Percentiles rank a stretch among this genome's conserved stretches.
These are phyloP conservation scores for Meghimatium bilineatum DNA, from an alignment of 2,888 invertebrate genomes.

Conservation along the genomic window DNA sequence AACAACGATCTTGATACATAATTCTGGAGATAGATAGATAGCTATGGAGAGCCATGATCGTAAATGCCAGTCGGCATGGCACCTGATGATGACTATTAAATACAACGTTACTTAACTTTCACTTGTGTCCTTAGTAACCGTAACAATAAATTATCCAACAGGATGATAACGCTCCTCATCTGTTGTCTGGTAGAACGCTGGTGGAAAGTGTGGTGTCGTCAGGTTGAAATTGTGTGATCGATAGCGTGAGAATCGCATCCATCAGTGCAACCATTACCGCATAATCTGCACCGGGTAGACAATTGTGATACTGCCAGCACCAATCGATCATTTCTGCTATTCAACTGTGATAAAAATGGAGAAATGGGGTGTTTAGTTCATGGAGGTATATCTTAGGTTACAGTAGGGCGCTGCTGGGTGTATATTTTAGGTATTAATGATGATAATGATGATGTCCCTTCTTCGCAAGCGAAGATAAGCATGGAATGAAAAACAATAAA, in stretches of 20 bases:
- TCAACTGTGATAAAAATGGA: neutral
- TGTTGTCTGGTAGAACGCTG: too few species aligned
- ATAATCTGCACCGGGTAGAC: conserved; percentile 23
- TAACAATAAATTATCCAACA: neutral
- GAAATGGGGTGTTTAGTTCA: neutral
- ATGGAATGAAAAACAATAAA: too few species aligned
- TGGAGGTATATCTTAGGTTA: too few species aligned
- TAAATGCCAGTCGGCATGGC: too few species aligned
- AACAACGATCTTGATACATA: too few species aligned
- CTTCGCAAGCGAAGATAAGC: too few species aligned
- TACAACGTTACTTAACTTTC: neutral
- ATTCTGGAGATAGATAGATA: too few species aligned
- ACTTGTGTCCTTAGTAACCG: neutral
- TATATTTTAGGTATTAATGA: too few species aligned
- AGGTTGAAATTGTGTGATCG: conserved; percentile 14
- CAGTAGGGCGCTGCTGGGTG: neutral
- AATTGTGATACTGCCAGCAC: conserved; percentile 11
- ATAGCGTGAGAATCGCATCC: conserved; percentile 16
- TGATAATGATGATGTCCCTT: too few species aligned
- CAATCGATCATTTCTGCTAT: conserved; percentile 31
- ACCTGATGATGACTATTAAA: too few species aligned
- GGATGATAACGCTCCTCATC: neutral
- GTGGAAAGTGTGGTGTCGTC: neutral
- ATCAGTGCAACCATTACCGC: conserved; percentile 14
- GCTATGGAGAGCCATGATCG: too few species aligned